These are phyloP conservation scores for Tenualosa ilisha DNA, from an alignment of 2,797 vertebrate species.

Conservation along the genomic window DNA sequence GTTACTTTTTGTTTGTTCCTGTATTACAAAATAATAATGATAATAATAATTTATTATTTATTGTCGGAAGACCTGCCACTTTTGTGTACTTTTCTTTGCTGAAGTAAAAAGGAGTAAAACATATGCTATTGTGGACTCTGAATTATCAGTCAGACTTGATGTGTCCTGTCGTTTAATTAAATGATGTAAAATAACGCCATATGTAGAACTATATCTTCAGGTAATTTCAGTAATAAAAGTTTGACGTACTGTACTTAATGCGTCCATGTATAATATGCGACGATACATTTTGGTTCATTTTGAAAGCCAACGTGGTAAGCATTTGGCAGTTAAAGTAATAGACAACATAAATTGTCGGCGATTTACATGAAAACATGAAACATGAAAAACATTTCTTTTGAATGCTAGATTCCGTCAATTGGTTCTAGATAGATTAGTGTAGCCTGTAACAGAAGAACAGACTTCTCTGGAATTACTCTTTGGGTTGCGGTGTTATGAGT, in stretches of 20 bases:
- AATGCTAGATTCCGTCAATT: background rate
- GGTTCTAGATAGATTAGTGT: background rate
- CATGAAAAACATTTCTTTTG: background rate
- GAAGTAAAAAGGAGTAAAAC: slow-evolving; percentile 85
- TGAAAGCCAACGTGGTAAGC: background rate
- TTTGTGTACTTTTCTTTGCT: slow-evolving; percentile 96
- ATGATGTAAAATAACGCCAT: slow-evolving; percentile 82
- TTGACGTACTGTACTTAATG: slow-evolving; percentile 73
- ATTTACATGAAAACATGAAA: background rate
- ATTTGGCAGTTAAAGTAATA: background rate
- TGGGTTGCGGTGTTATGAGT: background rate
- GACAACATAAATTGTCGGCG: background rate
- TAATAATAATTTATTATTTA: slow-evolving; percentile 97
- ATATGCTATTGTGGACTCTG: slow-evolving; percentile 82
- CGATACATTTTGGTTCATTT: background rate
- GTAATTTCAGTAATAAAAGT: slow-evolving; percentile 84
- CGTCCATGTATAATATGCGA: slow-evolving; percentile 24
- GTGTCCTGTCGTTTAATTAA: slow-evolving; percentile 75
- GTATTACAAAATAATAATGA: slow-evolving; percentile 78
- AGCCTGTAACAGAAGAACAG: background rate
- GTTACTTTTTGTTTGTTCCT: slow-evolving; percentile 86
- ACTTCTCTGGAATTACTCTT: background rate
- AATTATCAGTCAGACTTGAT: slow-evolving; percentile 80
- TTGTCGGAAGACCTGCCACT: slow-evolving; percentile 95
- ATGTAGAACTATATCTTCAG: slow-evolving; percentile 82